Evolutionary conservation across 2,797 vertebrate species (phyloP).

Genomic region (Pseudotriccus pelzelni): DNA sequence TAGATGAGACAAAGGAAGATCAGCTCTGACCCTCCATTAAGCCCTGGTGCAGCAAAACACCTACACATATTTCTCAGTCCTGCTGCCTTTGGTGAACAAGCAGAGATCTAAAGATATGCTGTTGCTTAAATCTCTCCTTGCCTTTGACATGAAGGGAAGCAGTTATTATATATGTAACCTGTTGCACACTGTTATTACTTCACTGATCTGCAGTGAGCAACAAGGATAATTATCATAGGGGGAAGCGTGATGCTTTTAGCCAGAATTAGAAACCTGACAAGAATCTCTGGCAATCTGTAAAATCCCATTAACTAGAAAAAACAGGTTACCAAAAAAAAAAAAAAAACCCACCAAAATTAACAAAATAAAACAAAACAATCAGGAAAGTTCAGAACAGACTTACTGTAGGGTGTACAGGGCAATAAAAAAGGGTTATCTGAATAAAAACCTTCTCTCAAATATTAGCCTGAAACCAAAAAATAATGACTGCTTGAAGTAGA

Average conservation of each 20-base stretch:
- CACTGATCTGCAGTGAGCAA: neutral
- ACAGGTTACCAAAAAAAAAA: neutral
- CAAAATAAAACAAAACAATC: neutral
- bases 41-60: neutral
- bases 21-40: neutral
- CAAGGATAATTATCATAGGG: neutral
- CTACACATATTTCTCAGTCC: neutral
- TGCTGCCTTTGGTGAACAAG: neutral
- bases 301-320: neutral
- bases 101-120: neutral
- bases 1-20: neutral
- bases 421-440: neutral
- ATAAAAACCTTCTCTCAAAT: neutral
- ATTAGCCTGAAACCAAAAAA: neutral
- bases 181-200: neutral
- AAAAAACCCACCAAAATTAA: fast-evolving
- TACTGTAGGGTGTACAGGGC: no score
- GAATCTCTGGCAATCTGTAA: neutral
- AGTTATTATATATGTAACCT: neutral
- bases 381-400: neutral
- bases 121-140: neutral
- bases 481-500: neutral
- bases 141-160: neutral
- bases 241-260: neutral
- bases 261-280: neutral